phyloP scores from a whole-genome alignment of 2,113 vertebrate species.

The Orycteropus afer region DNA sequence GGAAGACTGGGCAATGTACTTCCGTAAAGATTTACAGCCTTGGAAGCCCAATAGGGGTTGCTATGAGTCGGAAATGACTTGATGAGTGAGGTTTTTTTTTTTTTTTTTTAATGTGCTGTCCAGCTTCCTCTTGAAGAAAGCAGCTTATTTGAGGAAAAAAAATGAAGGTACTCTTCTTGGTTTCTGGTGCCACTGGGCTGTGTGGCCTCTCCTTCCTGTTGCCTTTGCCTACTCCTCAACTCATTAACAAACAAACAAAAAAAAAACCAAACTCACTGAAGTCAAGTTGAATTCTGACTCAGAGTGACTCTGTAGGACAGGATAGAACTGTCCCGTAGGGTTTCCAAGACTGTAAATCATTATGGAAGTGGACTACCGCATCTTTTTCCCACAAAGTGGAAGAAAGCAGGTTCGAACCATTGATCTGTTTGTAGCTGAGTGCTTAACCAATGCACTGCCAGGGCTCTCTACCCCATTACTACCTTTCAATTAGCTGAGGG shows the following conservation, averaged over 20 bases:
- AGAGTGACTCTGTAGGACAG: not conserved
- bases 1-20: no score
- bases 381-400: not conserved
- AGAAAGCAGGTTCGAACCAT: not conserved
- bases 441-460: not conserved
- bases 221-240: not conserved
- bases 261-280: not conserved
- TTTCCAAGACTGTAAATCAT: not conserved
- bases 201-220: not conserved
- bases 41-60: no score
- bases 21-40: no score
- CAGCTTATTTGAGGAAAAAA: slow-evolving; percentile 44
- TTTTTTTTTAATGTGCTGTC: not conserved
- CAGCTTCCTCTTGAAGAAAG: not conserved
- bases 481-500: not conserved
- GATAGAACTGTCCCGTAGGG: not conserved
- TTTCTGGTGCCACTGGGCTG: not conserved
- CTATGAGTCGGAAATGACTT: no score
- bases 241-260: not conserved
- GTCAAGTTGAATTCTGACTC: not conserved
- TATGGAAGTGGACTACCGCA: no score
- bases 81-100: no score
- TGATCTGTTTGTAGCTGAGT: not conserved
- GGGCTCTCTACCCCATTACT: not conserved
- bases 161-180: slow-evolving; percentile 16